Evolutionary conservation across 2,888 invertebrate species (phyloP), one percentile per base, ranked within the genome.

Genomic region (Trilocha varians): DNA sequence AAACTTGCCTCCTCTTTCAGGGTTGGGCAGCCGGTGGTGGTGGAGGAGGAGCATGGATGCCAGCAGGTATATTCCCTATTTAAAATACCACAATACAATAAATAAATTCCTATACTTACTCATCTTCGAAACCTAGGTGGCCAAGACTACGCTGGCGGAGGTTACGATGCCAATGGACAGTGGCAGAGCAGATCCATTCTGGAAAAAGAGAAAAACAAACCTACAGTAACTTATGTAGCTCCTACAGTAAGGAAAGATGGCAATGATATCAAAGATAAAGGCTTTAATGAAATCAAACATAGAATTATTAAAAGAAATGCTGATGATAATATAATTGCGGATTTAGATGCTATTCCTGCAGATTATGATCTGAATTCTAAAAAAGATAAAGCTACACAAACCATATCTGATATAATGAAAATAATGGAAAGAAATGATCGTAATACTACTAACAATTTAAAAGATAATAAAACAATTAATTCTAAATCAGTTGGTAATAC

Each of bases 91-190:
- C 34, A 46, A 42, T 25, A 34, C 15, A 35, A 35, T 39, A 42
- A 44, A 39, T n/a, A n/a, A 1, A 18, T 16, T 2, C 8, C 6
- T 5, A 33, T 25, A 25, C 5, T 17, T 16, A 38, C 6, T 16
- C 25, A 15, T 44, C 39, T 55, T 63, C 59, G 45, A 35, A 53
- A 56, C 57, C 38, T 65, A 78, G 79, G 79, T 72, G 76, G 75
- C 36, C 80, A 79, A 66, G 86, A 73, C 59, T 82, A 69, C 38
- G 70, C 66, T 1, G 73, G 75, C 3, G 78, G 78, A 0, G 77
- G 84, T 1, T 84, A 85, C 53, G 84, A 85, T 42, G 73, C 80
- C 2, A 84, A 84, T 36, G 83, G 77, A 14, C 86, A 85, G 57
- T 85, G 84, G 85, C 84, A 80, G 54, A 83, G 82, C 52, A 59